A percentile compares a stretch with the other conserved stretches of the same genome.
phyloP scores from a whole-genome alignment of 2,888 invertebrate genomes.

The Gnatocerus cornutus region DNA sequence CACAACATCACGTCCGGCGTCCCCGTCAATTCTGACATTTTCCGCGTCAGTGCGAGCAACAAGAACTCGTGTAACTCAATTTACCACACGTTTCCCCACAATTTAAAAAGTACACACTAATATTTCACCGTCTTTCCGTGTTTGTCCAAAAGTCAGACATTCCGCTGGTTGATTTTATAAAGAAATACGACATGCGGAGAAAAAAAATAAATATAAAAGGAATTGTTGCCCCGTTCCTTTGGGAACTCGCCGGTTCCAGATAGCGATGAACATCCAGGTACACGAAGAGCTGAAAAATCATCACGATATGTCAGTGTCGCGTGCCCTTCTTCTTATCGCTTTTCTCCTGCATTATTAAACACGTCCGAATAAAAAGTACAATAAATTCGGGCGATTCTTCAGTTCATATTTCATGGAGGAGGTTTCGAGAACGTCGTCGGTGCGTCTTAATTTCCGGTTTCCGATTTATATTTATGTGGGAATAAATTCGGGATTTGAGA shows the following conservation, averaged over 20 bases:
- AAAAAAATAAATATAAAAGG: slow-evolving; percentile 28
- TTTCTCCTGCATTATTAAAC: slow-evolving; percentile 31
- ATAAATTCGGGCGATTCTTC: slow-evolving; percentile 28
- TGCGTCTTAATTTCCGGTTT: slow-evolving; percentile 30
- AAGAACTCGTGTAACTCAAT: slow-evolving; percentile 31
- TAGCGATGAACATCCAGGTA: slow-evolving; percentile 28
- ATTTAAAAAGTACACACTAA: slow-evolving; percentile 41
- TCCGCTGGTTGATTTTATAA: slow-evolving; percentile 40
- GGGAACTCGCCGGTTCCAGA: slow-evolving; percentile 17
- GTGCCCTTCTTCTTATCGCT: slow-evolving; percentile 30
- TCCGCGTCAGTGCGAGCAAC: background rate
- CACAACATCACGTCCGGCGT: slow-evolving; percentile 4
- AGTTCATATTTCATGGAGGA: slow-evolving; percentile 6
- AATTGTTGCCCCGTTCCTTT: slow-evolving; percentile 37
- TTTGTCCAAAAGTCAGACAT: slow-evolving; percentile 29
- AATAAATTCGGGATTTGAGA: slow-evolving; percentile 14
- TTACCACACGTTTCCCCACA: slow-evolving; percentile 34
- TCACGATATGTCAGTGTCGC: slow-evolving; percentile 48
- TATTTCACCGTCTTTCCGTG: slow-evolving; percentile 41
- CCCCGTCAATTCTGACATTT: slow-evolving; percentile 12
- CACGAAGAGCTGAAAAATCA: slow-evolving; percentile 44
- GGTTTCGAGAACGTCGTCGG: slow-evolving; percentile 1
- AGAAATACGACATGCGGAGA: slow-evolving; percentile 18
- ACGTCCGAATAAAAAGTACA: slow-evolving; percentile 32
- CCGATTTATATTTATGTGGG: slow-evolving; percentile 17